These are phyloP conservation scores for Holacanthus passer DNA, from an alignment of 2,113 vertebrate genomes.

Conservation along the genomic window DNA sequence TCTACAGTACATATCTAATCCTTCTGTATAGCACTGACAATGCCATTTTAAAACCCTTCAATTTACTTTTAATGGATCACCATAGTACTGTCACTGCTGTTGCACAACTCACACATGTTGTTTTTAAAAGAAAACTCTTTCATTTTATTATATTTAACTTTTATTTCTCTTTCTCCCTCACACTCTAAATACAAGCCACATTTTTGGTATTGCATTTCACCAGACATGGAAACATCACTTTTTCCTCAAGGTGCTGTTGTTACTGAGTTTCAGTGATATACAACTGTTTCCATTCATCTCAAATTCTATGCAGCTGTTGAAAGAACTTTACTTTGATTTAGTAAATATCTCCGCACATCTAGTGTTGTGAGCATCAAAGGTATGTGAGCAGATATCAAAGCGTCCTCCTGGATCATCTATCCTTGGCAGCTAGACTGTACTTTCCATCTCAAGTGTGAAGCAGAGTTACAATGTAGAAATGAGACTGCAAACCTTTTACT, in stretches of 20 bases:
- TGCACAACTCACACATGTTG: background rate
- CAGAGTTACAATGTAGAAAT: slow-evolving; percentile 60
- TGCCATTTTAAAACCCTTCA: background rate
- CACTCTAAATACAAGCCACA: slow-evolving; percentile 34
- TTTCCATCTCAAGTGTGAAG: slow-evolving; percentile 73
- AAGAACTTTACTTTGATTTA: slow-evolving; percentile 79
- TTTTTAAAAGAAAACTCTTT: slow-evolving; percentile 4
- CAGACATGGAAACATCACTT: slow-evolving; percentile 60
- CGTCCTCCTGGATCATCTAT: slow-evolving; percentile 66
- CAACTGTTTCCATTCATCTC: slow-evolving; percentile 77
- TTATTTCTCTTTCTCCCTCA: slow-evolving; percentile 7
- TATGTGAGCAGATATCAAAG: slow-evolving; percentile 77
- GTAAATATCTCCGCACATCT: slow-evolving; percentile 75
- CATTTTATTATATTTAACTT: slow-evolving; percentile 2
- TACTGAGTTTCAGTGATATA: slow-evolving; percentile 53
- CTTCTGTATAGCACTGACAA: background rate
- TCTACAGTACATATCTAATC: background rate
- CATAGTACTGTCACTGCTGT: background rate
- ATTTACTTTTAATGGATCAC: background rate
- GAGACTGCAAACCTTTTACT: slow-evolving; percentile 65
- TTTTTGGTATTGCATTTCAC: slow-evolving; percentile 45
- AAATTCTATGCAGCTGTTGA: slow-evolving; percentile 79
- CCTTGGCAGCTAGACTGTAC: slow-evolving; percentile 70
- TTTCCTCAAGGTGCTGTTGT: slow-evolving; percentile 66
- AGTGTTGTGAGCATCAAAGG: slow-evolving; percentile 78